Evolutionary conservation across 2,797 vertebrate species (phyloP).

Genomic region (Rhabdophis nuchalis): DNA sequence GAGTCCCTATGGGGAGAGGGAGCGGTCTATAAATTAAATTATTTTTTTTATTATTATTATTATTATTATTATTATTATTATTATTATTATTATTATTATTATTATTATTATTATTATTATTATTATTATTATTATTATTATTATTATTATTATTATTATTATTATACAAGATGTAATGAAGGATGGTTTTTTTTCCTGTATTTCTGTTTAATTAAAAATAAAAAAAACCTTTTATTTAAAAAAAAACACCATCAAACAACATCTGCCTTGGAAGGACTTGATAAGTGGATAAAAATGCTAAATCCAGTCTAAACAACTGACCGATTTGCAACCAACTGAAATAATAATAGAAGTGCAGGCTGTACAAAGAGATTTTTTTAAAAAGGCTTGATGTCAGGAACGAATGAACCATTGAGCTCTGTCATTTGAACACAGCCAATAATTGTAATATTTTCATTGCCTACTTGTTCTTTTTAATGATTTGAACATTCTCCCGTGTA

Average conservation of each 20-base stretch:
- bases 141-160: no score
- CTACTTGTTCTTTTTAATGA: neutral
- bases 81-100: no score
- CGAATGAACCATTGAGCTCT: neutral
- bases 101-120: no score
- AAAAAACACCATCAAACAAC: neutral
- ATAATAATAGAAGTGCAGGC: neutral
- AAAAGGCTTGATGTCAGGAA: neutral
- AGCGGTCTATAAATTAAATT: no score
- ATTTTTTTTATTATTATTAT: no score
- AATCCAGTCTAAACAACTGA: neutral
- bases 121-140: no score
- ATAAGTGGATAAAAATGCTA: neutral
- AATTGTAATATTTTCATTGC: neutral
- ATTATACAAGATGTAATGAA: no score
- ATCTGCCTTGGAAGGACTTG: neutral
- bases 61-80: no score
- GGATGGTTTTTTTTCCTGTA: no score
- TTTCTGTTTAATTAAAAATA: no score
- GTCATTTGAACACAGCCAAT: neutral
- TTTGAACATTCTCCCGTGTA: neutral
- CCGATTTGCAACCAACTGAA: neutral
- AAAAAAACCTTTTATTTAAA: no score
- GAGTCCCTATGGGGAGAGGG: no score
- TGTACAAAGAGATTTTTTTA: neutral